Base-by-base conservation (phyloP, 2,797 vertebrate species). In the Galago senegalensis region DNA sequence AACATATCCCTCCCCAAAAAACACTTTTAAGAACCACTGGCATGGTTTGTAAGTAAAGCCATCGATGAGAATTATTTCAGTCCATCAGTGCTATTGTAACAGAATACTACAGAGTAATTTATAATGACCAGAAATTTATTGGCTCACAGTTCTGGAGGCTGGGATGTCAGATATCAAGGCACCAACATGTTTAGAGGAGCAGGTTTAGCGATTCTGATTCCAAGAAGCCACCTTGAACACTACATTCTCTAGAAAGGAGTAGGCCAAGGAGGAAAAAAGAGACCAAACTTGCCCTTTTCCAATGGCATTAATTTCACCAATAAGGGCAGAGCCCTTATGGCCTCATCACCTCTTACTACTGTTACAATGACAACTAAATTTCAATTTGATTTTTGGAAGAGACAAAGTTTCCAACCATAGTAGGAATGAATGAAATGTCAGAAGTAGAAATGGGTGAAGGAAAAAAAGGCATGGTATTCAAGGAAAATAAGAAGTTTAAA, bases 11-110 rank as follows among this genome's bases (percentile, higher is more conserved):
- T 37, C 11, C 37, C 25, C n/a, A 29, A 12, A 65, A 82, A 37
- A 82, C 7, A 8, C 63, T 92, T 77, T 95, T 89, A 89, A 75
- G 63, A 82, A 76, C 7, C 61, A 94, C 9, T n/a, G 53, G 31
- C 31, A 94, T 2, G 5, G 23, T 93, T 77, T 73, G 63, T 81
- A 94, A 87, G 40, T 53, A 46, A 93, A 95, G 82, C n/a, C 29
- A 96, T 34, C 46, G 49, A 82, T 31, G 25, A 37, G 40, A 93
- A 79, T 83, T 49, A 27, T 60, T 56, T 63, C 14, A 60, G 56
- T 40, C 79, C 23, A 10, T 60, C n/a, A 40, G 23, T 81, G 80
- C 58, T 82, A 37, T 37, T 63, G 20, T 21, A 82, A 82, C 37
- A 63, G 80, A 43, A 63, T 43, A 82, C 25, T 10, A 21, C 25